Evolutionary conservation across 2,888 invertebrate species (phyloP), one percentile per base, ranked within the genome.

Genomic region (Temnothorax ravouxi): DNA sequence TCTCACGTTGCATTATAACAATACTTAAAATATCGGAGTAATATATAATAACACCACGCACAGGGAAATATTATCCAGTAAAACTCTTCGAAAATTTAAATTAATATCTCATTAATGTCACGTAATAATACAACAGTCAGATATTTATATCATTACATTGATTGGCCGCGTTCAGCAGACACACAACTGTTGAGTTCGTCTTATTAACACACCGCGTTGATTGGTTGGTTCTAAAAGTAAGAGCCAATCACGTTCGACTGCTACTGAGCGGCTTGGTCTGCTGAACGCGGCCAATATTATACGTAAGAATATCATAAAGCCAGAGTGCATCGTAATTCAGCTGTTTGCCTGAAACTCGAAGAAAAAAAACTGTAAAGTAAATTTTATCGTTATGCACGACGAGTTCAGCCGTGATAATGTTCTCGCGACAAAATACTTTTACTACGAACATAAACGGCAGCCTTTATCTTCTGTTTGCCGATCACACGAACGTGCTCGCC

Each of bases 391-490:
- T 41, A 9, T 21, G n/a, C 21, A n/a, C 8, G 34, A 15, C 21
- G 21, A 50, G 18, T 76, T 76, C 47, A 11, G 13, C 1, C 25
- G 44, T 15, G 29, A 34, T 29, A 44, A 44, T 44, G 15, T 38
- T 34, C 18, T 38, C 21, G 11, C 25, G 25, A n/a, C 34, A 2
- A 50, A 13, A 50, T 56, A 66, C 21, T 66, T 47, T 3, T 29
- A 29, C 29, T 61, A n/a, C 25, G 8, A n/a, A 25, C 9, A 13
- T 15, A 66, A 66, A 66, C 64, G 6, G 25, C 3, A 34, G 21
- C 15, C 50, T 25, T 66, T 67, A 41, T 52, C 67, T 44, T 21
- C 8, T 25, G 56, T 59, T 72, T 72, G 34, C 15, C 56, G 34
- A 50, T 25, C 4, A 18, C 13, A 38, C 21, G 44, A 21, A 11